Evolutionary conservation across 2,888 invertebrate genomes (phyloP).

Genomic region (Pteria penguin): DNA sequence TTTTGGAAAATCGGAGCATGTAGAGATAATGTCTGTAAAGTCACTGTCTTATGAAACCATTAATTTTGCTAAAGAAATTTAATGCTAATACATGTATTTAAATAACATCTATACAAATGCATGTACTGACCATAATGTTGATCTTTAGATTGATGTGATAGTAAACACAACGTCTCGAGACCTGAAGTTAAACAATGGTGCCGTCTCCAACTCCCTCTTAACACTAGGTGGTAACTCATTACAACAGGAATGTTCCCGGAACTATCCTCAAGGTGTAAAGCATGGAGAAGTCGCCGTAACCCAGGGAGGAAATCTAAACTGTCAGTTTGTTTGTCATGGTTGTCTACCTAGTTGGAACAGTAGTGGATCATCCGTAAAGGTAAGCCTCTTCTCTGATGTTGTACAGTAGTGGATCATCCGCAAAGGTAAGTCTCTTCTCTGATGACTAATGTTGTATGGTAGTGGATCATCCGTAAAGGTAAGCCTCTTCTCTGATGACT

Average conservation of each 20-base stretch:
- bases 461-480: no score
- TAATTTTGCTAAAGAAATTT: background rate
- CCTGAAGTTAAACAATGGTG: slow-evolving; percentile 60
- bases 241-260: slow-evolving; percentile 55
- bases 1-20: no score
- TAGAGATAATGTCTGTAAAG: no score
- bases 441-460: no score
- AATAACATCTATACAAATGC: background rate
- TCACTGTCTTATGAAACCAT: no score
- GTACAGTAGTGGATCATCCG: no score
- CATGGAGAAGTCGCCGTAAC: slow-evolving; percentile 61
- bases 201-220: slow-evolving; percentile 59
- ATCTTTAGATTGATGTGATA: slow-evolving; percentile 67
- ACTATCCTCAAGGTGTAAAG: slow-evolving; percentile 55
- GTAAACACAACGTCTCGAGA: slow-evolving; percentile 66
- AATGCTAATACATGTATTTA: background rate
- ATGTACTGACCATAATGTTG: no score
- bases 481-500: no score
- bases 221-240: slow-evolving; percentile 53
- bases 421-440: no score
- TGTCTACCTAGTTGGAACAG: slow-evolving; percentile 54
- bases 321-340: slow-evolving; percentile 57
- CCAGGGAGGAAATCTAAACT: slow-evolving; percentile 53
- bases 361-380: slow-evolving; percentile 23
- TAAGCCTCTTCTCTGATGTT: no score